Base-by-base conservation (phyloP, 1,140 invertebrate genomes). In the Dreissena polymorpha region DNA sequence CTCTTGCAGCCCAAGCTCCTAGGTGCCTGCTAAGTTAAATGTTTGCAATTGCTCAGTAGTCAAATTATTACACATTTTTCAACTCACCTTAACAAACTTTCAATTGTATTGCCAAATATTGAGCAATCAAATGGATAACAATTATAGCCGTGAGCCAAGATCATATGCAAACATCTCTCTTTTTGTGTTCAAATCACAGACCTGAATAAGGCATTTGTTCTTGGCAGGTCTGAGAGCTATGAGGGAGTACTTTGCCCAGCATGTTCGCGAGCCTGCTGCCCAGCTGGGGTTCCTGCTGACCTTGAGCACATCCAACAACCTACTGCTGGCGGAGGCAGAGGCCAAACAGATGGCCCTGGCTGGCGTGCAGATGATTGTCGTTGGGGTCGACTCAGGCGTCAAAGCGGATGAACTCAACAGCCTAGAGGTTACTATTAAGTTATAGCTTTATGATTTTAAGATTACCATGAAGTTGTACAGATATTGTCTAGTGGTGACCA, bases 281-380 rank as follows among this genome's bases (percentile, higher is more conserved):
- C 68, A 57, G 16, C 16, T 78, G 25, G 76, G 63, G 16, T 69
- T 53, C 18, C 65, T 78, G 23, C 50, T 78, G 27, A 78, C 65
- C 21, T 51, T 78, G 7, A 65, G 76, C 27, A 49, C 23, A n/a
- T 39, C 63, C 1, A 25, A 21, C 3, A 78, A 78, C 50, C 23
- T 18, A 3, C 6, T 78, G 21, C 29, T 70, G 16, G 63, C 76
- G 0, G 65, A 70, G 27, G 76, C 76, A n/a, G 63, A 78, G 63
- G 39, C 63, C 16, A 49, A 65, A 29, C 49, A 53, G 21, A 14
- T 78, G 50, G 51, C 63, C 2, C 13, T 57, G 13, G 21, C 50
- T 0, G 76, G 76, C 57, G 57, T 78, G 13, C 49, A 78, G 25
- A n/a, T 78, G 13, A 57, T 57, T 10, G 21, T 53, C 8, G 63